phyloP scores from a whole-genome alignment of 2,888 invertebrate genomes.

The Alviniconcha strummeri region DNA sequence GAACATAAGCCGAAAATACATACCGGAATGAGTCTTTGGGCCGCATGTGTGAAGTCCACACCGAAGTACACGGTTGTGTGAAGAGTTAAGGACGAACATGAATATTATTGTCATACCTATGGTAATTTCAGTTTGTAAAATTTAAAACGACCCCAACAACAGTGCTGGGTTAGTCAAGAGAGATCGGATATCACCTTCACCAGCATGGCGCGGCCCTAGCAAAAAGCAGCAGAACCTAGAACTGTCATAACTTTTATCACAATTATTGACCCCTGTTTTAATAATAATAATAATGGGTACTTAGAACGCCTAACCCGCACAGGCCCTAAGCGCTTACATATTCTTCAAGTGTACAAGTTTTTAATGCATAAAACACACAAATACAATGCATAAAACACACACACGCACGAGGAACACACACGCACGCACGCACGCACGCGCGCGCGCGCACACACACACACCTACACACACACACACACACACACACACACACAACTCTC shows the following conservation, averaged over 20 bases:
- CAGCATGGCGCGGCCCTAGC: too few species aligned
- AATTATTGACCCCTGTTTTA: too few species aligned
- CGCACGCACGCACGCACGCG: not conserved
- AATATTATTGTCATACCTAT: not conserved
- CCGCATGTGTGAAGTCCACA: conserved; percentile 11
- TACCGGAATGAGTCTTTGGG: not conserved
- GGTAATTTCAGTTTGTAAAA: too few species aligned
- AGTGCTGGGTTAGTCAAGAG: too few species aligned
- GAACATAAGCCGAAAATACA: not conserved
- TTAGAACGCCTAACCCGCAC: too few species aligned
- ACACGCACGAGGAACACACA: conserved; percentile 1
- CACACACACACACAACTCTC: not conserved
- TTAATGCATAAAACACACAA: not conserved
- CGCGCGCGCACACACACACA: not conserved
- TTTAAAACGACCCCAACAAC: too few species aligned
- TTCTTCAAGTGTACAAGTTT: too few species aligned
- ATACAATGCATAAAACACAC: not conserved
- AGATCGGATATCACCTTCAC: too few species aligned
- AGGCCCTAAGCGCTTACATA: too few species aligned
- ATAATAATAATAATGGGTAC: too few species aligned
- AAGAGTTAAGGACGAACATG: conserved; percentile 5
- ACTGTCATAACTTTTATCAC: too few species aligned
- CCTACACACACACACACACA: not conserved
- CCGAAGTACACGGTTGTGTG: conserved; percentile 28
- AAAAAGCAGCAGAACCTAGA: not conserved